Conservation (phyloP, 2,113 vertebrate species). For the Thunnus maccoyii region DNA sequence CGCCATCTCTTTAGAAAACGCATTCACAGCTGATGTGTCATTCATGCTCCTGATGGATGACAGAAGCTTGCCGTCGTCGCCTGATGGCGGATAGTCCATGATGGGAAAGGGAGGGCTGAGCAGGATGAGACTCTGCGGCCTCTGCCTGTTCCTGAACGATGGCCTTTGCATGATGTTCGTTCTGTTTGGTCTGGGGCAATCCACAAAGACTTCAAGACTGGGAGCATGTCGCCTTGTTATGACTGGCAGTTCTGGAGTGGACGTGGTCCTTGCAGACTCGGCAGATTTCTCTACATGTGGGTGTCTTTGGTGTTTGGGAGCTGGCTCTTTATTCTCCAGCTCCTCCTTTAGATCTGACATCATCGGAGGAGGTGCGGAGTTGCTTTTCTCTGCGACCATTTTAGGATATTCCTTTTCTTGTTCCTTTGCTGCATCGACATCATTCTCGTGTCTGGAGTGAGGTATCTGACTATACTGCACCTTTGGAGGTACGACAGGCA, state of each 20-base stretch:
- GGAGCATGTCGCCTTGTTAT: conserved; percentile 89
- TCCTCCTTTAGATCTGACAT: conserved; percentile 88
- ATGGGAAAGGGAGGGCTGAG: conserved; percentile 97
- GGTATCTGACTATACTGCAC: conserved; percentile 97
- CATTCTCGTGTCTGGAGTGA: conserved; percentile 86
- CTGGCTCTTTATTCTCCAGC: conserved; percentile 85
- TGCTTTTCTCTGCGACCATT: conserved; percentile 69
- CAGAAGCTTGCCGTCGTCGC: conserved; percentile 89
- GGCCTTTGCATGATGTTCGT: conserved; percentile 88
- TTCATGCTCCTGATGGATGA: conserved; percentile 92
- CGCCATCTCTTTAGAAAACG: conserved; percentile 86
- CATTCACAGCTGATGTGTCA: conserved; percentile 84
- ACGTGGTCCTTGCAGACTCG: conserved; percentile 74
- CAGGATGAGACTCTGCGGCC: conserved; percentile 98
- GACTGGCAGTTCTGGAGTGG: conserved; percentile 82
- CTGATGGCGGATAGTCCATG: conserved; percentile 92
- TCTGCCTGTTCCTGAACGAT: conserved; percentile 93
- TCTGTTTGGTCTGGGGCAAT: conserved; percentile 91
- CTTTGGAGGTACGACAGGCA: conserved; percentile 95
- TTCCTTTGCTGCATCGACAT: conserved; percentile 76
- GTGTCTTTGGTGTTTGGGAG: conserved; percentile 72
- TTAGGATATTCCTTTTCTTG: conserved; percentile 61
- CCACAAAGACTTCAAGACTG: conserved; percentile 88
- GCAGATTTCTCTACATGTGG: conserved; percentile 65
- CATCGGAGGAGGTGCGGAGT: conserved; percentile 66